These are phyloP conservation scores for Congeria kusceri DNA, from an alignment of 2,888 invertebrate species.

Conservation along the genomic window DNA sequence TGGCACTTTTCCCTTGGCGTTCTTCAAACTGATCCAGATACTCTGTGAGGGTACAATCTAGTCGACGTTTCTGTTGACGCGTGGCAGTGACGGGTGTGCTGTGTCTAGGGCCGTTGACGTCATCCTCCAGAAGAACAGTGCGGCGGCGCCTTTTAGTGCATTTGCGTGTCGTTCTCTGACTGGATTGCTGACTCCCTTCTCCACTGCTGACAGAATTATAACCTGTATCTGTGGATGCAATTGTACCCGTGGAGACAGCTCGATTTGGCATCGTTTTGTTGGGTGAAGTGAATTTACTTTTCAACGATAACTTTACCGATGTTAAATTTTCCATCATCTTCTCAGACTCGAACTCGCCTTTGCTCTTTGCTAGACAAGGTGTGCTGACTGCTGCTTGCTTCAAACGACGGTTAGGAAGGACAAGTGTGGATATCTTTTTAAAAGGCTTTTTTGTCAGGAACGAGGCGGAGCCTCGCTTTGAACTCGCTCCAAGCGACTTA, in stretches of 20 bases:
- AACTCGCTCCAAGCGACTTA: conserved; percentile 6
- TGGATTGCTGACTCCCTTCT: background rate
- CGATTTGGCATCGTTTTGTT: conserved; percentile 2
- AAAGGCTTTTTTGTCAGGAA: too few species aligned
- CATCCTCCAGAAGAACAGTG: conserved; percentile 4
- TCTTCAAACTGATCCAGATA: conserved; percentile 31
- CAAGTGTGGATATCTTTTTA: too few species aligned
- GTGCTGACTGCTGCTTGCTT: too few species aligned
- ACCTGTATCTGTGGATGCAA: conserved; percentile 28
- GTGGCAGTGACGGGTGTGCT: conserved; percentile 39
- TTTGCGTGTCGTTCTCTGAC: background rate
- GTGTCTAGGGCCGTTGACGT: conserved; percentile 27
- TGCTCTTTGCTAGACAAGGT: too few species aligned
- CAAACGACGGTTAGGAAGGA: too few species aligned
- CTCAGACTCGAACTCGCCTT: too few species aligned
- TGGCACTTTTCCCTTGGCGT: conserved; percentile 37
- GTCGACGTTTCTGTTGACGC: conserved; percentile 12
- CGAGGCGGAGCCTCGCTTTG: too few species aligned
- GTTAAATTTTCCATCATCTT: conserved; percentile 11
- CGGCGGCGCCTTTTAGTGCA: background rate
- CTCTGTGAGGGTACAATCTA: conserved; percentile 11
- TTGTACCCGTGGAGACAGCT: conserved; percentile 37
- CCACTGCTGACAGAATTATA: conserved; percentile 28
- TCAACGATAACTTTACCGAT: conserved; percentile 44
- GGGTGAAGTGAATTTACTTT: conserved; percentile 27